These are phyloP conservation scores for Biston stratarius DNA, from an alignment of 2,888 invertebrate species.

Conservation along the genomic window DNA sequence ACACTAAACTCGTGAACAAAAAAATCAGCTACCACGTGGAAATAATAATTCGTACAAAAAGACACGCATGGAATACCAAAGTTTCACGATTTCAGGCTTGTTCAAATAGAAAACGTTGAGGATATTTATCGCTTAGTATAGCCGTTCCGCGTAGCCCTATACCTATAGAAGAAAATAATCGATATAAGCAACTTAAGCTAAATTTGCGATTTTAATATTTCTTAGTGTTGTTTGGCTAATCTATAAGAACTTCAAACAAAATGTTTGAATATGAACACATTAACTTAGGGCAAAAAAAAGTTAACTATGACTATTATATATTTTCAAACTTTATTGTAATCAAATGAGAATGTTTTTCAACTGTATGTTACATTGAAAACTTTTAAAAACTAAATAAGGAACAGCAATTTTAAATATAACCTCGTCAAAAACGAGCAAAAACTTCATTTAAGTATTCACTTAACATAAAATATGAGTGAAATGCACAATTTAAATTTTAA, in stretches of 20 bases:
- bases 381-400: not conserved
- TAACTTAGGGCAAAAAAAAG: not conserved
- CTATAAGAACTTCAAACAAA: not conserved
- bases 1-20: too few species aligned
- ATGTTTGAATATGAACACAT: not conserved
- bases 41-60: too few species aligned
- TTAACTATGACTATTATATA: not conserved
- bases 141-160: too few species aligned
- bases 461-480: not conserved
- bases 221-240: too few species aligned
- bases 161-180: not conserved
- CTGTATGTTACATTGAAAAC: slow-evolving; percentile 8
- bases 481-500: not conserved
- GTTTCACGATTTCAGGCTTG: too few species aligned
- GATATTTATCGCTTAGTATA: too few species aligned
- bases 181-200: not conserved
- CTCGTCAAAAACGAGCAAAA: slow-evolving; percentile 6
- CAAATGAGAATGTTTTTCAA: not conserved
- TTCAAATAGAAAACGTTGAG: too few species aligned
- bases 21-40: too few species aligned
- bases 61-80: too few species aligned
- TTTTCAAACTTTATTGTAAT: too few species aligned
- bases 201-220: not conserved
- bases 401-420: slow-evolving; percentile 1
- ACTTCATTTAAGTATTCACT: not conserved